Percentiles rank a stretch among this genome's conserved stretches.
Conservation (phyloP, 1,140 invertebrate genomes). For the Aphelenchoides avenae region DNA sequence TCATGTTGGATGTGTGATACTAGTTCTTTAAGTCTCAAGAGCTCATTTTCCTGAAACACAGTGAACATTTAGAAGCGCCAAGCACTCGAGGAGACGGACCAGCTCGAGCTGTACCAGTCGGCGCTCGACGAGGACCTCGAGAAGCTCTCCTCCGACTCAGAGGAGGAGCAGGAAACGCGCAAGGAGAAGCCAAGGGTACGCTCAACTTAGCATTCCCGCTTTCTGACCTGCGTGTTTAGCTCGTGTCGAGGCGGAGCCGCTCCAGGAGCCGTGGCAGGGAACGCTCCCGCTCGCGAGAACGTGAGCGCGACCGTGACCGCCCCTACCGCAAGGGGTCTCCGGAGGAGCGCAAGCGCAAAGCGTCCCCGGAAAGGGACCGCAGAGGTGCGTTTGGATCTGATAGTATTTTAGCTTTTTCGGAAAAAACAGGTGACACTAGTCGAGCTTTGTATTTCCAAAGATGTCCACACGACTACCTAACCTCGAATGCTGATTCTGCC, state of each 20-base stretch:
- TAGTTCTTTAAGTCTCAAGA: conserved; percentile 2
- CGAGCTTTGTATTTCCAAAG: not conserved
- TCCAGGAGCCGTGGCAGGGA: conserved; percentile 27
- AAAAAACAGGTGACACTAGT: not conserved
- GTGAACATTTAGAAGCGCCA: conserved; percentile 47
- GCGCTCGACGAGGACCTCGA: conserved; percentile 54
- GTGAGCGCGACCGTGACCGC: conserved; percentile 2
- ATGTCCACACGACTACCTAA: not conserved
- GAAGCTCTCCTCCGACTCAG: conserved; percentile 35
- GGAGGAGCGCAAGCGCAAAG: not conserved
- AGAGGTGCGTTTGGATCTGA: too few relatives aligned
- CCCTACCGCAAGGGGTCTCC: not conserved
- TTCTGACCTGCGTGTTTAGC: conserved; percentile 21
- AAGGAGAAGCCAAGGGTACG: conserved; percentile 70
- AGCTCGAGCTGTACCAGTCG: conserved; percentile 47
- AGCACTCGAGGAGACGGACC: conserved; percentile 52
- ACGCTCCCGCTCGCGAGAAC: conserved; percentile 21
- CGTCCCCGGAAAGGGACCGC: not conserved
- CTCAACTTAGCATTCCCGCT: conserved; percentile 57
- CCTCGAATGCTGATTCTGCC: too few relatives aligned
- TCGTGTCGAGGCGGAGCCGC: conserved; percentile 32
- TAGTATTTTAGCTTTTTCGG: too few relatives aligned
- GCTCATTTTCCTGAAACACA: conserved; percentile 6
- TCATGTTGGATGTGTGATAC: too few relatives aligned
- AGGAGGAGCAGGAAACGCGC: conserved; percentile 44